Evolutionary conservation across 1,140 invertebrate genomes (phyloP), one percentile per base, ranked within the genome.

Genomic region (Apocrypta bakeri): DNA sequence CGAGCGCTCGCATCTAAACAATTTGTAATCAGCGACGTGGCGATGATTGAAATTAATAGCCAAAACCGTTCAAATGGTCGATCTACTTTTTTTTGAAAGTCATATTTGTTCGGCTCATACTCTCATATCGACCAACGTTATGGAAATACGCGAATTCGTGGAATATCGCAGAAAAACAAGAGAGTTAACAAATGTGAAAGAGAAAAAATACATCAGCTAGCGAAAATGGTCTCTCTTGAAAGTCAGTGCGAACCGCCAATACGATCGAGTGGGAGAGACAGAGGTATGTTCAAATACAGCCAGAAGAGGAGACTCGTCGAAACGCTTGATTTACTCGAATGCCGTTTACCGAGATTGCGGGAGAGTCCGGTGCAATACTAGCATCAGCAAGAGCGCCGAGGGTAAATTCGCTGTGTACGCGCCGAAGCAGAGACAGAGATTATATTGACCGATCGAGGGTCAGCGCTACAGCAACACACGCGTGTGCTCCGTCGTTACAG

Each of bases 381-480:
- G 25, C 29, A 56, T n/a, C 48, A 56, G 48, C 48, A 48, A 1
- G 17, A 66, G 74, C 33, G 24, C n/a, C 17, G 21, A 61, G 63
- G 75, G 56, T 77, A 64, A 33, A 66, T 48, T 75, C 72, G 61
- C 33, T 56, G 71, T 81, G 33, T 74, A 37, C 63, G n/a, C 40
- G 61, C 72, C 63, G 42, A 12, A 56, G 40, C 4, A 17, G 66
- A 76, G 80, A 82, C 64, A 42, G 71, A 68, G 79, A 75, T 29
- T n/a, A 68, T 81, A 82, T 82, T 76, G 80, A 82, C 64, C 80
- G 73, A 76, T 82, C 73, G 79, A 69, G 42, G 31, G 31, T 14
- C 2, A 14, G 78, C 12, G 66, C 37, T 17, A 7, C 37, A 37
- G 21, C 29, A 24, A 33, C 63, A 27, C 71, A 74, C 48, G 56